These are phyloP conservation scores for Desmodus rotundus DNA, from an alignment of 2,113 vertebrate genomes.

Conservation along the genomic window DNA sequence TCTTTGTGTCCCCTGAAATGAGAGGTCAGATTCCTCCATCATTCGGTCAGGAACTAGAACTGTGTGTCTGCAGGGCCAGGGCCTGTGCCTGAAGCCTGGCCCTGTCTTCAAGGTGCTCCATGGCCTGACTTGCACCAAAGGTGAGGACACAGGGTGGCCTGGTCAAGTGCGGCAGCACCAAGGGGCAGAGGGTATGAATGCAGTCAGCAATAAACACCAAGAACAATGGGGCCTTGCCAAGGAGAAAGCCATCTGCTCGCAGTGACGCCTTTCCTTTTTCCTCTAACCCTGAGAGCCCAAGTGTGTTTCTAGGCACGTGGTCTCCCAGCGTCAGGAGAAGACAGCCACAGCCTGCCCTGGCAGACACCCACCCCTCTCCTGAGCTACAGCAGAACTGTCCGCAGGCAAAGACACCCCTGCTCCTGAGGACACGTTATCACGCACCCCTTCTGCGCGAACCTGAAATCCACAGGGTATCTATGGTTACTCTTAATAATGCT, in stretches of 20 bases:
- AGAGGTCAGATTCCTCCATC: neutral
- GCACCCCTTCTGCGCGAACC: neutral
- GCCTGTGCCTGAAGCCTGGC: neutral
- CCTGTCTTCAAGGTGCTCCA: neutral
- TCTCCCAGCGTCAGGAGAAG: accelerated
- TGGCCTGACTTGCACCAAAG: neutral
- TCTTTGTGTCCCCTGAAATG: neutral
- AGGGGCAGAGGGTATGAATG: neutral
- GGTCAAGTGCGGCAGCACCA: accelerated
- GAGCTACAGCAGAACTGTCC: too few species aligned
- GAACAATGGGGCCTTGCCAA: neutral
- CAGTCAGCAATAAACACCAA: neutral
- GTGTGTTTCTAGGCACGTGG: accelerated
- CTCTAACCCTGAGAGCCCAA: accelerated
- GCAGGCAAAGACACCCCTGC: accelerated
- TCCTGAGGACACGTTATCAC: accelerated
- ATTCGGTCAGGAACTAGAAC: neutral
- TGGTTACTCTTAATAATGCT: neutral
- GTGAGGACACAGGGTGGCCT: accelerated
- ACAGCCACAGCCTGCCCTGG: accelerated
- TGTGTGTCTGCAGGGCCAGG: accelerated
- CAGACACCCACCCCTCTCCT: accelerated
- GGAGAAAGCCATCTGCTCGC: too few species aligned
- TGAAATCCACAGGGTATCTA: neutral
- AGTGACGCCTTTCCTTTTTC: accelerated